Evolutionary conservation across 1,140 invertebrate genomes (phyloP), one percentile per base, ranked within the genome.

Genomic region (Cyphomyrmex costatus): DNA sequence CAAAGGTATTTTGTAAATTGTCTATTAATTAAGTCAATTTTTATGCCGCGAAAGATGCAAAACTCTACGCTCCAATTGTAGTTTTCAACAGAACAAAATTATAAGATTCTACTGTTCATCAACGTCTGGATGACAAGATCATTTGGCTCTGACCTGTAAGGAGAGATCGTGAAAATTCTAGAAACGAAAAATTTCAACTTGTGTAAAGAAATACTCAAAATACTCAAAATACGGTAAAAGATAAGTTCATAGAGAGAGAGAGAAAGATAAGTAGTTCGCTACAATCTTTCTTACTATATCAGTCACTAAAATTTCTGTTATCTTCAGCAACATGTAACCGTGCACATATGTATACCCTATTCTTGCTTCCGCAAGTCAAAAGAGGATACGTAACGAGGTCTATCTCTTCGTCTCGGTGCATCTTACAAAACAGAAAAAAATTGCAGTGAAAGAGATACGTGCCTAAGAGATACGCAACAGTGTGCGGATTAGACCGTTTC

Each of bases 401-500:
- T 36, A 27, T 77, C 24, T 63, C 36, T 30, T 36, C 60, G n/a
- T 53, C 65, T 51, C 33, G 12, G 19, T 24, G 58, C n/a, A 74
- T 76, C 56, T 30, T 58, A 30, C 27, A 70, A 49, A n/a, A n/a
- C n/a, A n/a, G 58, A 58, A 60, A 58, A 65, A 79, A 14, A 84
- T 53, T 85, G 24, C 85, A 74, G 33, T 46, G 60, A 33, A 21
- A 65, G n/a, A 86, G 86, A 79, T 77, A 87, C 71, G 71, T 79
- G 84, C 65, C 49, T 24, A n/a, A 33, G n/a, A 49, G 27, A 73
- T 68, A 84, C 58, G 86, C 58, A 83, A 61, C 83, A 61, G 68
- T 3, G 89, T 76, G 89, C 60, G 78, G 90, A 91, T 90, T 88
- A 90, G 90, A 70, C 65, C 74, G 84, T 90, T 90, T 89, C 74